Conservation (phyloP, 2,113 vertebrate genomes). For the Axis porcinus region DNA sequence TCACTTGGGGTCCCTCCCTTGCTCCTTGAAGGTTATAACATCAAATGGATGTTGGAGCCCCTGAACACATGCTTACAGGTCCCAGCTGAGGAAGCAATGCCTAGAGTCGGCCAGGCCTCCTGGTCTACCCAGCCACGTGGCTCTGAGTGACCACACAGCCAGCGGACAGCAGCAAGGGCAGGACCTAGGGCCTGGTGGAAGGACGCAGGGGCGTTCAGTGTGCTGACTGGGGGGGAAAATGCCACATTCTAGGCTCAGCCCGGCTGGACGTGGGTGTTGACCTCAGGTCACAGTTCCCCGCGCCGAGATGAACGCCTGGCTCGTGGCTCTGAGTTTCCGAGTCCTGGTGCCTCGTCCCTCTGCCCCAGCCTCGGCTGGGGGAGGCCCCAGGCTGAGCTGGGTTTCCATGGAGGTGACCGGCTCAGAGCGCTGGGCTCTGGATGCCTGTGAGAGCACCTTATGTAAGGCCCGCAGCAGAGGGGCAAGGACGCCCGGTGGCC, state of each 20-base stretch:
- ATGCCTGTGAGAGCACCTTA: fast-evolving
- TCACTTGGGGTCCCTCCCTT: background rate
- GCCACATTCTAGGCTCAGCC: background rate
- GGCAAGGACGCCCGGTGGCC: background rate
- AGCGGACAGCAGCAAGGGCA: background rate
- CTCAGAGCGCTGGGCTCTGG: fast-evolving
- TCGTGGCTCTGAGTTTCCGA: fast-evolving
- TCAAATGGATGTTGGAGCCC: background rate
- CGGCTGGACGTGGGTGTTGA: fast-evolving
- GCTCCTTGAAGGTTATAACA: background rate
- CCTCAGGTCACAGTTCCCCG: background rate
- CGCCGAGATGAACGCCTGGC: fast-evolving
- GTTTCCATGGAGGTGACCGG: background rate
- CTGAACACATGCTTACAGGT: too few relatives aligned
- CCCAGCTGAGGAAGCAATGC: fast-evolving
- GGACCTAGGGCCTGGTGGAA: fast-evolving
- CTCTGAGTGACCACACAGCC: fast-evolving
- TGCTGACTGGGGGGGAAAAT: fast-evolving
- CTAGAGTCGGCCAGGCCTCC: background rate
- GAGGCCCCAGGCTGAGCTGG: fast-evolving
- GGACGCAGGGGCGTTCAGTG: too few relatives aligned
- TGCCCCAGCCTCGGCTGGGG: background rate
- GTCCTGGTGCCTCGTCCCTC: fast-evolving
- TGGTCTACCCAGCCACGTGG: fast-evolving
- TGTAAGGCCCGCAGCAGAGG: fast-evolving